These are phyloP conservation scores for Eupristina koningsbergeri DNA, from an alignment of 1,140 invertebrate genomes.

Conservation along the genomic window DNA sequence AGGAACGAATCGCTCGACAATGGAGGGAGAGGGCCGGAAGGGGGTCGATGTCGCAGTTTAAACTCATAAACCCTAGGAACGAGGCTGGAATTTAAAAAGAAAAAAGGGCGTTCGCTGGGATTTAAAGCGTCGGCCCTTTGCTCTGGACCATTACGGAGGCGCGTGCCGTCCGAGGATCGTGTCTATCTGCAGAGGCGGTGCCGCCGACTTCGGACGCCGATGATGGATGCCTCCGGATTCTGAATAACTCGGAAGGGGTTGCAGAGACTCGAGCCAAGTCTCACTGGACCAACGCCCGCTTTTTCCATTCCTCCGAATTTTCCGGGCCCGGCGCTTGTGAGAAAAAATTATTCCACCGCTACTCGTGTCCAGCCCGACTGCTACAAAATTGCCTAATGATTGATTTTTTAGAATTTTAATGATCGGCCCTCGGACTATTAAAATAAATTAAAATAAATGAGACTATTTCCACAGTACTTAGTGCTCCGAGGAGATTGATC, in stretches of 20 bases:
- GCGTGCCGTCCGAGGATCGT: constrained; percentile 26
- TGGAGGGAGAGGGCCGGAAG: neutral
- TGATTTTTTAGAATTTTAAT: constrained; percentile 21
- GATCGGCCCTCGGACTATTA: neutral
- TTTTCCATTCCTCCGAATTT: constrained; percentile 3
- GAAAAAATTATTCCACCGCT: neutral
- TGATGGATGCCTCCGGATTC: constrained; percentile 37
- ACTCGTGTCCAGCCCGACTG: neutral
- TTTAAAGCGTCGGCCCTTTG: neutral
- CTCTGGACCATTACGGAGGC: constrained; percentile 13
- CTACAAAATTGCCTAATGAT: neutral
- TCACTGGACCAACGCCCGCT: neutral
- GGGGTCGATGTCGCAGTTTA: neutral
- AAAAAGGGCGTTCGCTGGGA: neutral
- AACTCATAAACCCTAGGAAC: constrained; percentile 16
- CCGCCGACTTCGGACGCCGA: neutral
- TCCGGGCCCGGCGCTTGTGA: neutral
- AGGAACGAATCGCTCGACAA: neutral
- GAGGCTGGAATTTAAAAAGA: neutral
- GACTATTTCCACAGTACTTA: no score
- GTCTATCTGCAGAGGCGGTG: neutral
- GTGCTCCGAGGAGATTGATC: neutral
- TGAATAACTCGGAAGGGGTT: neutral
- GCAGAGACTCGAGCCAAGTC: neutral
- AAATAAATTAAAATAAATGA: no score